Conservation (phyloP, 2,113 vertebrate species). For the Melozone crissalis region DNA sequence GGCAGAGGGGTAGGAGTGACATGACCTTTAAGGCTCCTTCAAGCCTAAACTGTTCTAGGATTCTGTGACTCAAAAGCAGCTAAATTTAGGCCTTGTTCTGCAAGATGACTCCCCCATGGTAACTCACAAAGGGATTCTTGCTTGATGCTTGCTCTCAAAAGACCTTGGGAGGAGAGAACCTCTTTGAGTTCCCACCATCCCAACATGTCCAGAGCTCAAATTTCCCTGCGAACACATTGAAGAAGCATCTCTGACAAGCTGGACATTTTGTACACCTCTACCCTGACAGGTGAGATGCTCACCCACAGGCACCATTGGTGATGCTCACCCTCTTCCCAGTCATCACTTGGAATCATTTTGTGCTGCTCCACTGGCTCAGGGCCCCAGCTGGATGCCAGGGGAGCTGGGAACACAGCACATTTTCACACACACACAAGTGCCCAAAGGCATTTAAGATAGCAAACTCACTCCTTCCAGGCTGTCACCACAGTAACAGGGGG, state of each 20-base stretch:
- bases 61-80: not conserved
- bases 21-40: not conserved
- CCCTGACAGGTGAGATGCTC: not conserved
- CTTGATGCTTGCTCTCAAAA: not conserved
- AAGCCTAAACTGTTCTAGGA: not conserved
- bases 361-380: not conserved
- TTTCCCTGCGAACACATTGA: not conserved
- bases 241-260: not conserved
- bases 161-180: not conserved
- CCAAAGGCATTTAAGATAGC: not conserved
- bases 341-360: not conserved
- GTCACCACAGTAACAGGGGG: not conserved
- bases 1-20: not conserved
- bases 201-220: fast-evolving
- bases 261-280: not conserved
- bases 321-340: not conserved
- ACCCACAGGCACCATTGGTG: fast-evolving
- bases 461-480: not conserved
- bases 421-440: not conserved
- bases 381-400: not conserved
- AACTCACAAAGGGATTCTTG: not conserved
- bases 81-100: not conserved
- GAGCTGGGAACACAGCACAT: not conserved
- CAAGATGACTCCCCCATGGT: not conserved
- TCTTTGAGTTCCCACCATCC: not conserved